Evolutionary conservation across 1,140 invertebrate genomes (phyloP), one percentile per base, ranked within the genome.

Genomic region (Atopsyche davidsoni): DNA sequence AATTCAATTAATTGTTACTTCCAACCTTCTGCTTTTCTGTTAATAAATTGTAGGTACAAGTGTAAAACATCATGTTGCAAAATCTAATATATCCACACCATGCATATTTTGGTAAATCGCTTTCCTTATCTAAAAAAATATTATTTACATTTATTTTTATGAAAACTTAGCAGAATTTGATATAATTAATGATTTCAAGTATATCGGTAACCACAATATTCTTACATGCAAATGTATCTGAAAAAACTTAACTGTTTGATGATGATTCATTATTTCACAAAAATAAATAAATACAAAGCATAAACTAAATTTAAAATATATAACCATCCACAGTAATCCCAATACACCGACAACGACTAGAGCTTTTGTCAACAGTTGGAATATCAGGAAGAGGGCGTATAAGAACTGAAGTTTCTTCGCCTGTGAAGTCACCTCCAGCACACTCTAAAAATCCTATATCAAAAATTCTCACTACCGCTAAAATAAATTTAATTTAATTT

Each of bases 51-150:
- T 81, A 81, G 13, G 76, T 79, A 0, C 72, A 78, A 22, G 75
- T 72, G 13, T 75, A 64, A 58, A 80, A 80, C 34, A 72, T 61
- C 0, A 68, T 57, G 39, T 75, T 73, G 34, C 70, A 68, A 45
- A 82, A 82, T 38, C 74, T 70, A 65, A 82, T 74, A 44, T 76
- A 72, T 19, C 75, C 75, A 46, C 79, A 82, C 24, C 73, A 77
- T 2, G 79, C 78, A 36, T 81, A 80, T 53, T 63, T 65, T 1
- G 79, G 79, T 14, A 81, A 59, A 59, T 79, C 75, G 61, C 53
- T 49, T 54, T 61, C 70, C 40, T 50, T 60, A 54, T 66, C 71
- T 74, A 28, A 43, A 66, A 60, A 67, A 58, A 21, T 14, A 50
- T 39, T 39, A 17, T 18, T 40, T 18, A 40, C 14, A 40, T 7